These are phyloP conservation scores for Pegoplata infirma DNA, from an alignment of 2,888 invertebrate species.

Conservation along the genomic window DNA sequence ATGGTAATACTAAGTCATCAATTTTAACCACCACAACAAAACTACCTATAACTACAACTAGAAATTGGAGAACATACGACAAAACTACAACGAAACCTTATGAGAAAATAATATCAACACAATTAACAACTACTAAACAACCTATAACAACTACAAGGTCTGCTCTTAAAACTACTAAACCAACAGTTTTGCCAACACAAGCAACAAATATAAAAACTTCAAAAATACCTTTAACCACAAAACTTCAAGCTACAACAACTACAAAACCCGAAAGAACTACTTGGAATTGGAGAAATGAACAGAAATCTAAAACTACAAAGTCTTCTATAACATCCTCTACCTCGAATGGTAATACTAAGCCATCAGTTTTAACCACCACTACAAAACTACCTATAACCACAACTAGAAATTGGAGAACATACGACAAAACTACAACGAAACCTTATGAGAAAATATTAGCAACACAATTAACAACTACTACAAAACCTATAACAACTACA, in stretches of 20 bases:
- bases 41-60: conserved; percentile 3
- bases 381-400: background rate
- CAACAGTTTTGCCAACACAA: no score
- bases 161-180: background rate
- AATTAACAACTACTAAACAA: conserved; percentile 29
- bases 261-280: background rate
- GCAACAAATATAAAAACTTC: no score
- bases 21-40: conserved; percentile 15
- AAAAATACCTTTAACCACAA: background rate
- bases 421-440: conserved; percentile 22
- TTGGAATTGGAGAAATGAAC: conserved; percentile 14
- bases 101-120: no score
- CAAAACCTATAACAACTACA: background rate
- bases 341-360: no score
- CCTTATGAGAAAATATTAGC: background rate
- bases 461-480: conserved; percentile 16
- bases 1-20: no score
- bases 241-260: conserved; percentile 14
- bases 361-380: conserved; percentile 24
- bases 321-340: background rate
- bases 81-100: conserved; percentile 19
- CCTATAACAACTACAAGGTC: background rate
- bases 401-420: conserved; percentile 28
- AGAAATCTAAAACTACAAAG: conserved; percentile 20
- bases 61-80: conserved; percentile 23